Evolutionary conservation across 2,888 invertebrate genomes (phyloP).

Genomic region (Acrobasis consociella): DNA sequence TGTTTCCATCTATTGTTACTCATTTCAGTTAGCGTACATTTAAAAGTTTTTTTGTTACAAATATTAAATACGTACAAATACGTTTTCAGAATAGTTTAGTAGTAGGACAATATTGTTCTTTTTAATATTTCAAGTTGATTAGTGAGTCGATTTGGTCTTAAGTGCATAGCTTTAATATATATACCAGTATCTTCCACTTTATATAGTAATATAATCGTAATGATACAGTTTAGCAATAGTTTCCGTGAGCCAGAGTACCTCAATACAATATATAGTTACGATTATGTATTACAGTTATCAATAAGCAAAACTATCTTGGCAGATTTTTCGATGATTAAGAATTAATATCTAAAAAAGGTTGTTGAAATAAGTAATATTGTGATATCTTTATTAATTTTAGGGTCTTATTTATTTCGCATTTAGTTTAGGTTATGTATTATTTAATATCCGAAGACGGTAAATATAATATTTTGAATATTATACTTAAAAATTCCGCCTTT

Average conservation of each 20-base stretch:
- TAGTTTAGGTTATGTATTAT: slow-evolving; percentile 10
- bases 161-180: slow-evolving; percentile 79
- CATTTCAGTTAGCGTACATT: background rate
- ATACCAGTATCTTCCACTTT: slow-evolving; percentile 78
- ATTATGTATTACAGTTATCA: slow-evolving; percentile 47
- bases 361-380: slow-evolving; percentile 2
- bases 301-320: slow-evolving; percentile 45
- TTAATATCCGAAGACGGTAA: background rate
- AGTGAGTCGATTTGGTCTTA: slow-evolving; percentile 69
- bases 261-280: slow-evolving; percentile 65
- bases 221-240: slow-evolving; percentile 70
- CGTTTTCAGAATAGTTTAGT: slow-evolving; percentile 7
- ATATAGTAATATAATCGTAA: slow-evolving; percentile 54
- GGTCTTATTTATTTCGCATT: slow-evolving; percentile 12
- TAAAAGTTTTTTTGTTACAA: background rate
- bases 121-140: slow-evolving; percentile 19
- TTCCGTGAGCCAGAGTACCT: slow-evolving; percentile 77
- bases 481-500: slow-evolving; percentile 14
- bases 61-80: background rate
- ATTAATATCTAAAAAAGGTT: background rate
- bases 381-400: slow-evolving; percentile 11
- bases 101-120: slow-evolving; percentile 9
- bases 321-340: slow-evolving; percentile 40
- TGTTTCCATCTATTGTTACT: too few relatives aligned
- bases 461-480: background rate